phyloP scores from a whole-genome alignment of 2,113 vertebrate genomes.

The Lontra canadensis region DNA sequence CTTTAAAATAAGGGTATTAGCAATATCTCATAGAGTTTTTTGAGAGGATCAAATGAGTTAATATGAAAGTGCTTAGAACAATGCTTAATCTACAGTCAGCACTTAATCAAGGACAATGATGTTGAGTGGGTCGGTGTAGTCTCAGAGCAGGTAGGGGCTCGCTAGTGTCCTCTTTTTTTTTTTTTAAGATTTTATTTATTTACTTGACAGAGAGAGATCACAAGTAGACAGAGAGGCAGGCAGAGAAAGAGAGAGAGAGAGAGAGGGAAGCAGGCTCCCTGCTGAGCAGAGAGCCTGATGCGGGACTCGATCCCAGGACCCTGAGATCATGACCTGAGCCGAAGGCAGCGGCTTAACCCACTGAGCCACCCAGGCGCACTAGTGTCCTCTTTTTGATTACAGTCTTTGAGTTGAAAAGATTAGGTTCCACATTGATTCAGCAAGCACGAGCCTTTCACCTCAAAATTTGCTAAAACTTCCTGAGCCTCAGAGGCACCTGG shows the following conservation, averaged over 20 bases:
- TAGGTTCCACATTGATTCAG: not conserved
- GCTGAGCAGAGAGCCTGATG: too few relatives aligned
- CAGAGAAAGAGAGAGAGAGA: too few relatives aligned
- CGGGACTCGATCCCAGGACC: too few relatives aligned
- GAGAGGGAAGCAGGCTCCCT: too few relatives aligned
- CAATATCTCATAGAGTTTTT: not conserved
- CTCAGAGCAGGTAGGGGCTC: not conserved
- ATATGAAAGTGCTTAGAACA: not conserved
- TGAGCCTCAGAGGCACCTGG: too few relatives aligned
- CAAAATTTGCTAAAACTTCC: not conserved
- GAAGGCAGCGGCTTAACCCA: too few relatives aligned
- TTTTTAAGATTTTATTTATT: too few relatives aligned
- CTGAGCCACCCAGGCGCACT: too few relatives aligned
- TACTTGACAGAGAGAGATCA: too few relatives aligned
- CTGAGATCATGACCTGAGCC: too few relatives aligned
- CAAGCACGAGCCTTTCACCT: not conserved
- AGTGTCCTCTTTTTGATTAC: not conserved
- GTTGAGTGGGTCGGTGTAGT: not conserved
- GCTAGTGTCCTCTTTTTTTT: not conserved
- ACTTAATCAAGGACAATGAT: not conserved
- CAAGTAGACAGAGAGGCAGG: too few relatives aligned
- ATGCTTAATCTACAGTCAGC: not conserved
- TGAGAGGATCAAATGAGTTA: not conserved
- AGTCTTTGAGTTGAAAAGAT: not conserved
- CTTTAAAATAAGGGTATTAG: not conserved